Base-by-base conservation (phyloP, 1,140 invertebrate species). In the Leptopilina boulardi region DNA sequence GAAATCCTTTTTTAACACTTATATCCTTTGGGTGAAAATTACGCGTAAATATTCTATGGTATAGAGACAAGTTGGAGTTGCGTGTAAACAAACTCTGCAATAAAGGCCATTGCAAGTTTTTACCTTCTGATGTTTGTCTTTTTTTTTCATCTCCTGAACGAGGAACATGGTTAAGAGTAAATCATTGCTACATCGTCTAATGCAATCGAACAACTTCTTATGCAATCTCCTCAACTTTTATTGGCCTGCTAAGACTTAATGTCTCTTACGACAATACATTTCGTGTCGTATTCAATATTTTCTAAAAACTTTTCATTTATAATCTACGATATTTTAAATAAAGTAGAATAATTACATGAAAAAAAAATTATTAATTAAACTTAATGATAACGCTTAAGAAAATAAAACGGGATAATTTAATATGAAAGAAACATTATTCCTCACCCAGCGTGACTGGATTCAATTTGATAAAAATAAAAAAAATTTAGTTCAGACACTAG, bases 111-210 rank as follows among this genome's bases (percentile, higher is more conserved):
- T 59, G 56, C 11, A 59, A 59, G 21, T 42, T 38, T 38, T 54
- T 54, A 5, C 56, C 23, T 59, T 21, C 11, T 26, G 56, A 26
- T 59, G 13, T 59, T 26, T 59, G 21, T 59, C 56, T 10, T 18
- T 26, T 59, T n/a, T 59, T 59, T 59, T 59, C 21, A 13, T 59
- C 56, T 59, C 56, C 23, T 23, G 56, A 59, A 59, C 19, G 56
- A 59, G 19, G 19, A 59, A 26, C 56, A 59, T 59, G 56, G 19
- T 21, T 23, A 4, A n/a, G 56, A 59, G 56, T 59, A 59, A 59
- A 26, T 59, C 56, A 59, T 59, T 59, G 23, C 56, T 59, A 13
- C 56, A 59, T 59, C 23, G 56, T 23, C 56, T 10, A 59, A 59
- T 26, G 23, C 56, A 59, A 59, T 59, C 23, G 23, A 59, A 59